phyloP scores from a whole-genome alignment of 2,888 invertebrate genomes.

The Notodonta dromedarius region DNA sequence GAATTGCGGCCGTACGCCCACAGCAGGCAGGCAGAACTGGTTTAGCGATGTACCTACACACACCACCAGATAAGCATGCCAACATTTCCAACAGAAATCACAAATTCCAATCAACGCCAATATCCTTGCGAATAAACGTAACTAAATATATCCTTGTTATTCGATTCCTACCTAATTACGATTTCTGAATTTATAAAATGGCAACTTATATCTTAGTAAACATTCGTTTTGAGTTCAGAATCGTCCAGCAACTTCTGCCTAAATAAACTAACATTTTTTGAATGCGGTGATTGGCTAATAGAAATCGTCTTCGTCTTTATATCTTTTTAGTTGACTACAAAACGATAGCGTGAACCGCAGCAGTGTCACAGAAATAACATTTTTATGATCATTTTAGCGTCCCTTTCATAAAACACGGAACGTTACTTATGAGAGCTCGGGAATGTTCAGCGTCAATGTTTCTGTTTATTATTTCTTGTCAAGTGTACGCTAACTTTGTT shows the following conservation, averaged over 20 bases:
- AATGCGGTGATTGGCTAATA: not conserved
- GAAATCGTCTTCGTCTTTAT: not conserved
- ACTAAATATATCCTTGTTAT: not conserved
- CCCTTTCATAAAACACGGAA: slow-evolving; percentile 39
- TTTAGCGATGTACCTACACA: slow-evolving; percentile 50
- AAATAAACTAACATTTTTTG: too few relatives aligned
- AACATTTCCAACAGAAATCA: slow-evolving; percentile 59
- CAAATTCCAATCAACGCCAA: slow-evolving; percentile 60
- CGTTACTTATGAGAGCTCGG: slow-evolving; percentile 33
- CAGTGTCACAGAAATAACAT: slow-evolving; percentile 45
- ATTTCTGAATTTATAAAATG: too few relatives aligned
- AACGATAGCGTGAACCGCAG: slow-evolving; percentile 35
- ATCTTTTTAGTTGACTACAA: slow-evolving; percentile 16
- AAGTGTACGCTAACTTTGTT: slow-evolving; percentile 20
- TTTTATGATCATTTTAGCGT: slow-evolving; percentile 40
- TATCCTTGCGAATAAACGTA: slow-evolving; percentile 21
- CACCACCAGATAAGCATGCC: slow-evolving; percentile 34
- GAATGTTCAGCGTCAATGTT: slow-evolving; percentile 36
- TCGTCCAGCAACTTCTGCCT: too few relatives aligned
- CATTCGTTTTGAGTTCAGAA: too few relatives aligned
- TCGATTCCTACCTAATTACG: not conserved
- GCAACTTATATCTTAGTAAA: too few relatives aligned
- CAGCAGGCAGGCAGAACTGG: slow-evolving; percentile 54
- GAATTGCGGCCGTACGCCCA: slow-evolving; percentile 62
- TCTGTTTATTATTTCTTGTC: slow-evolving; percentile 34